phyloP scores from a whole-genome alignment of 2,113 vertebrate genomes.

The Lampris incognitus region DNA sequence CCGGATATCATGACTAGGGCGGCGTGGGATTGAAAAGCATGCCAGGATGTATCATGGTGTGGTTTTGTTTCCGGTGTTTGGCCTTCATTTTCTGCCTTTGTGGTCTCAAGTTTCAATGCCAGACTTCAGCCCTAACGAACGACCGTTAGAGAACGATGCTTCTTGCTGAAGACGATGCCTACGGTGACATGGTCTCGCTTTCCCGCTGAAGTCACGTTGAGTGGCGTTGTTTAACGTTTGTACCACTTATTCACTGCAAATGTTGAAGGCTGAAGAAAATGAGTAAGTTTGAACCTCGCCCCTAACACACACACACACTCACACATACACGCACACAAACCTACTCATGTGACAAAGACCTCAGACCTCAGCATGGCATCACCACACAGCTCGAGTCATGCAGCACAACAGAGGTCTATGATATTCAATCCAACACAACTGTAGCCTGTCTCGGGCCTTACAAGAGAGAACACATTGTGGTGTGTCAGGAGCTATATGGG shows the following conservation, averaged over 20 bases:
- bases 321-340: too few species aligned
- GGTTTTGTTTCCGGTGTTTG: constrained; percentile 54
- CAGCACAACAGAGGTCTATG: constrained; percentile 40
- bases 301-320: too few species aligned
- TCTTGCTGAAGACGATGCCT: constrained; percentile 52
- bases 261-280: constrained; percentile 61
- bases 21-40: constrained; percentile 25
- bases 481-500: constrained; percentile 47
- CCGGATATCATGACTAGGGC: constrained; percentile 26
- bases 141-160: constrained; percentile 43
- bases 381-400: constrained; percentile 44
- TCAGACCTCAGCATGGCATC: constrained; percentile 53
- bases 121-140: constrained; percentile 36
- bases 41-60: constrained; percentile 33
- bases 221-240: constrained; percentile 56
- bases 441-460: constrained; percentile 34
- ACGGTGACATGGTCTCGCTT: constrained; percentile 41
- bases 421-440: constrained; percentile 57
- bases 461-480: constrained; percentile 38
- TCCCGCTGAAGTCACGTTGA: constrained; percentile 52
- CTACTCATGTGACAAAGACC: constrained; percentile 54
- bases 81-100: constrained; percentile 63
- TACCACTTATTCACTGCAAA: constrained; percentile 48
- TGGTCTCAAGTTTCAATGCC: constrained; percentile 48
- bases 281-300: constrained; percentile 27